These are phyloP conservation scores for Pammene aurita DNA, from an alignment of 2,888 invertebrate genomes.

Conservation along the genomic window DNA sequence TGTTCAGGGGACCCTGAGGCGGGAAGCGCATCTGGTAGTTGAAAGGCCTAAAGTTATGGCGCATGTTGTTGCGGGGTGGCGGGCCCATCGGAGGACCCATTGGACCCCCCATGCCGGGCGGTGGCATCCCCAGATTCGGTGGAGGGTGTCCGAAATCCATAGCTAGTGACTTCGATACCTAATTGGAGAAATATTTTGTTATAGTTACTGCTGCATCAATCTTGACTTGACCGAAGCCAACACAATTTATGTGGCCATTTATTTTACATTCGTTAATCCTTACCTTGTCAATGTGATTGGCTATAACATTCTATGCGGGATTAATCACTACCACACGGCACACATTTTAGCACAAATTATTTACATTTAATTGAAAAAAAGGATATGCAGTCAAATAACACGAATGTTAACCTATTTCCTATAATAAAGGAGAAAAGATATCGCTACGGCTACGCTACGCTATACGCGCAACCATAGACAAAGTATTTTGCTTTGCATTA, in stretches of 20 bases:
- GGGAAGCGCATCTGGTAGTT: constrained; percentile 80
- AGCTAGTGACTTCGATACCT: constrained; percentile 74
- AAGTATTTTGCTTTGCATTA: constrained; percentile 26
- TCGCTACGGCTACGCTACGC: constrained; percentile 45
- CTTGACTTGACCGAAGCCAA: constrained; percentile 18
- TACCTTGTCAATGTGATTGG: constrained; percentile 68
- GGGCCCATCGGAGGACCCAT: constrained; percentile 50
- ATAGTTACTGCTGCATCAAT: constrained; percentile 48
- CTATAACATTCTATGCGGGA: constrained; percentile 71
- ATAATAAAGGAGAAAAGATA: constrained; percentile 57
- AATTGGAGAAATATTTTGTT: constrained; percentile 72
- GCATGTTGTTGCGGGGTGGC: constrained; percentile 73
- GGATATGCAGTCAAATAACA: constrained; percentile 52
- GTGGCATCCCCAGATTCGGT: constrained; percentile 75
- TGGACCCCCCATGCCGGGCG: constrained; percentile 66
- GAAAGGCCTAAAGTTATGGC: constrained; percentile 79
- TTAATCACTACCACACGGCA: constrained; percentile 57
- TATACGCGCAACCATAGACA: constrained; percentile 31
- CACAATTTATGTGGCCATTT: constrained; percentile 35
- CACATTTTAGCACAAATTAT: constrained; percentile 54
- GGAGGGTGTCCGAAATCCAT: constrained; percentile 81
- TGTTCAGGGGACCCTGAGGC: constrained; percentile 84
- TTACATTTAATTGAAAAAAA: constrained; percentile 56
- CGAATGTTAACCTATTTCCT: constrained; percentile 69
- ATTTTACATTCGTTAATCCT: constrained; percentile 51